These are phyloP conservation scores for Iphiclides podalirius DNA, from an alignment of 2,888 invertebrate species.

Conservation along the genomic window DNA sequence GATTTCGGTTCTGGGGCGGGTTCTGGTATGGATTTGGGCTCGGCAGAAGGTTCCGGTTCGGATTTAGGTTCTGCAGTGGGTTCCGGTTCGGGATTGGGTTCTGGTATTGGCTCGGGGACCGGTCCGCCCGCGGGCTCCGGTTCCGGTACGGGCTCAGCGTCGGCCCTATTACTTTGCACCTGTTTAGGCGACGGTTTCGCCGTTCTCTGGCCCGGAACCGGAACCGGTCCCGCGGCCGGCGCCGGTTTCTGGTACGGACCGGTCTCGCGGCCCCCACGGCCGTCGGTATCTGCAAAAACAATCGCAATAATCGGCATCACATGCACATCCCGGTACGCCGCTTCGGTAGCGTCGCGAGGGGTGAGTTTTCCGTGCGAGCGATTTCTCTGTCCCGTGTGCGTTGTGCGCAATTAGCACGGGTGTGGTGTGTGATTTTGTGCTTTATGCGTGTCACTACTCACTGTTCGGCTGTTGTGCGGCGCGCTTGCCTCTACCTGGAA, in stretches of 20 bases:
- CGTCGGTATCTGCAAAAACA: conserved; percentile 73
- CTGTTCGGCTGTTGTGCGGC: conserved; percentile 30
- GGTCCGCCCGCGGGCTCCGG: conserved; percentile 36
- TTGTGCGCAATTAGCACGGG: conserved; percentile 35
- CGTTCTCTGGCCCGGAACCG: conserved; percentile 31
- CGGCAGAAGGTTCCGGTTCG: conserved; percentile 40
- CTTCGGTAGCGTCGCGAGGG: neutral
- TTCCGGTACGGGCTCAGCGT: conserved; percentile 51
- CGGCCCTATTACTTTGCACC: conserved; percentile 46
- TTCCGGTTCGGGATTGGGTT: conserved; percentile 32
- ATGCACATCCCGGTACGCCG: too few relatives aligned
- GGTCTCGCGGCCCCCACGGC: conserved; percentile 39
- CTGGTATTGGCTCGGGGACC: conserved; percentile 35
- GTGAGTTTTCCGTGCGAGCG: conserved; percentile 18
- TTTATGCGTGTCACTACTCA: conserved; percentile 27
- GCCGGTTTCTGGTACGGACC: conserved; percentile 47
- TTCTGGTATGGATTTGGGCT: conserved; percentile 60
- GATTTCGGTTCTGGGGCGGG: conserved; percentile 61
- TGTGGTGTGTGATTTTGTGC: conserved; percentile 32
- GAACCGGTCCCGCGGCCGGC: conserved; percentile 40
- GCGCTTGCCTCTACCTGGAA: conserved; percentile 41
- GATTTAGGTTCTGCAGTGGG: conserved; percentile 50
- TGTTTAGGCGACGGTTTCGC: conserved; percentile 46
- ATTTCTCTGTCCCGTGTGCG: conserved; percentile 17
- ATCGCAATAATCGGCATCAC: conserved; percentile 61